A percentile compares a stretch with the other conserved stretches of the same genome.
These are phyloP conservation scores for Callopanchax toddi DNA, from an alignment of 2,113 vertebrate genomes.

Conservation along the genomic window DNA sequence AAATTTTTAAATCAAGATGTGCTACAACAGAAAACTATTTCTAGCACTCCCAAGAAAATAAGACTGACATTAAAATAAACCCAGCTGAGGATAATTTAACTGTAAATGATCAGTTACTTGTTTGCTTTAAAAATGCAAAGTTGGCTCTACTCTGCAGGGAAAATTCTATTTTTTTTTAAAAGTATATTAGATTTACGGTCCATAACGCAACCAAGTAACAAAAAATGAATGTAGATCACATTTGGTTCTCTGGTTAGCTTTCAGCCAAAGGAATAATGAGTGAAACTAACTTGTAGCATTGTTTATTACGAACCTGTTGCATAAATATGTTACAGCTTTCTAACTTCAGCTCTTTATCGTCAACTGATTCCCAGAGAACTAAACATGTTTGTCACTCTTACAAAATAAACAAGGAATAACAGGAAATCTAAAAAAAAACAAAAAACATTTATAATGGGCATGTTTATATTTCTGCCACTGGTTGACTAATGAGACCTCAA, in stretches of 20 bases:
- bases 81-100: too few species aligned
- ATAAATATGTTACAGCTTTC: slow-evolving; percentile 14
- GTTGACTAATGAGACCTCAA: slow-evolving; percentile 20
- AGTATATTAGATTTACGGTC: background rate
- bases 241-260: slow-evolving; percentile 45
- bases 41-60: too few species aligned
- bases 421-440: slow-evolving; percentile 27
- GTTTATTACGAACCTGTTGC: slow-evolving; percentile 19
- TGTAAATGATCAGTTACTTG: too few species aligned
- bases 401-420: slow-evolving; percentile 7
- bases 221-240: background rate
- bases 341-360: slow-evolving; percentile 6
- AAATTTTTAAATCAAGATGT: too few species aligned
- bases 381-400: slow-evolving; percentile 19
- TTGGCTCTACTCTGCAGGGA: background rate
- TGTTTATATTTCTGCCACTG: slow-evolving; percentile 21
- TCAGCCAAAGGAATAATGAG: background rate
- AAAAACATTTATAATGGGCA: slow-evolving; percentile 19
- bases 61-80: too few species aligned
- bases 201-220: background rate
- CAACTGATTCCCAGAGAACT: slow-evolving; percentile 43
- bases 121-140: too few species aligned
- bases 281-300: background rate
- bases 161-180: background rate
- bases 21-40: too few species aligned